These are phyloP conservation scores for Xestoiulus laeticollis DNA, from an alignment of 2,888 invertebrate species.

Conservation along the genomic window DNA sequence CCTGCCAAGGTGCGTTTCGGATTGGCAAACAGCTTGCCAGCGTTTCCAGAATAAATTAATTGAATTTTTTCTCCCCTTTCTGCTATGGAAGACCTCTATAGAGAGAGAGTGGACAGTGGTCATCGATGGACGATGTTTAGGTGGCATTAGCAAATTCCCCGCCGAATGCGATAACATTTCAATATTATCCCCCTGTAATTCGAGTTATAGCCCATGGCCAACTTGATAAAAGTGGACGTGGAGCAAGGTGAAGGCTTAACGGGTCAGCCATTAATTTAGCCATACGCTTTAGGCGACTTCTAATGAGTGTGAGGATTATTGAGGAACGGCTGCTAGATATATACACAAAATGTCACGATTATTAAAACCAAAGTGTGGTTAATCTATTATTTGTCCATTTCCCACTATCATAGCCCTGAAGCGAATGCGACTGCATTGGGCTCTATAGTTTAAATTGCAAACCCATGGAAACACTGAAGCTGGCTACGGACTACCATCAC, in stretches of 20 bases:
- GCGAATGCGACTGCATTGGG: too few relatives aligned
- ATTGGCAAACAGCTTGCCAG: constrained; percentile 16
- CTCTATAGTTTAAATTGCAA: too few relatives aligned
- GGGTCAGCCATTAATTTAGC: constrained; percentile 43
- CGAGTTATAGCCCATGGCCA: constrained; percentile 39
- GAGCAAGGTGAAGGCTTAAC: constrained; percentile 44
- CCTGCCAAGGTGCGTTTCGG: constrained; percentile 8
- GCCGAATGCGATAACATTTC: constrained; percentile 14
- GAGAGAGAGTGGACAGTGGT: not conserved
- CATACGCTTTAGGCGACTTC: not conserved
- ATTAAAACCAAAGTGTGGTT: not conserved
- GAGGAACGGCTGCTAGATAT: not conserved
- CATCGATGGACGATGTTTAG: not conserved
- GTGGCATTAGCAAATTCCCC: not conserved
- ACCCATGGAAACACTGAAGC: too few relatives aligned
- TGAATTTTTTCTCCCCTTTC: not conserved
- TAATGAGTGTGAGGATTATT: constrained; percentile 19
- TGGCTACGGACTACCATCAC: too few relatives aligned
- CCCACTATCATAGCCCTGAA: too few relatives aligned
- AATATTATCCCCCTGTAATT: not conserved
- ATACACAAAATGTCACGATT: not conserved
- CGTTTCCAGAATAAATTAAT: constrained; percentile 37
- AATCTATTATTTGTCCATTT: too few relatives aligned
- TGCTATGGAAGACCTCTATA: too few relatives aligned
- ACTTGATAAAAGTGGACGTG: constrained; percentile 19